Percentiles rank a stretch among this genome's conserved stretches.
phyloP scores from a whole-genome alignment of 2,113 vertebrate genomes.

The Corythoichthys haematopterus region DNA sequence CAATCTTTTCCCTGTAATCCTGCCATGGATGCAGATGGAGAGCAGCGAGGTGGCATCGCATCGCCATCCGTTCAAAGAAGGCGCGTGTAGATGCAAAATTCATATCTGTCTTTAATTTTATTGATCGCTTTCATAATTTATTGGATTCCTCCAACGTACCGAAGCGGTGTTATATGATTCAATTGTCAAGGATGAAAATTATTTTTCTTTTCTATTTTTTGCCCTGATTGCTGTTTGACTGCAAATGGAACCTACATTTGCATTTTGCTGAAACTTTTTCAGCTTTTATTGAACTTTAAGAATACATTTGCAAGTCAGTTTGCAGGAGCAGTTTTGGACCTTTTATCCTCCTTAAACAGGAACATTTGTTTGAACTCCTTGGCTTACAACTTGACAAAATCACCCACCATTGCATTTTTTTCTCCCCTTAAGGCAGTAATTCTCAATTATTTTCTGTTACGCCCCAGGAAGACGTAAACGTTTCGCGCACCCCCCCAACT shows the following conservation, averaged over 20 bases:
- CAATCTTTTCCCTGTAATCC: slow-evolving; percentile 36
- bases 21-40: slow-evolving; percentile 37
- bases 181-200: neutral
- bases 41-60: neutral
- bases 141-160: neutral
- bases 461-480: no score
- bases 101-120: slow-evolving; percentile 27
- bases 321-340: neutral
- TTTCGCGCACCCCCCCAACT: no score
- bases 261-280: neutral
- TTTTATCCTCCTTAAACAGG: no score
- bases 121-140: slow-evolving; percentile 3
- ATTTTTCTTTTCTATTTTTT: neutral
- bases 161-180: neutral
- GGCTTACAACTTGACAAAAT: no score
- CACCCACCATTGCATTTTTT: no score
- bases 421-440: no score
- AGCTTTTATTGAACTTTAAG: neutral
- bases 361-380: no score
- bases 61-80: neutral
- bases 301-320: neutral
- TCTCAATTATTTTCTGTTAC: no score
- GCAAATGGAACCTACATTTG: slow-evolving; percentile 1
- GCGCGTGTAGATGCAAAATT: neutral
- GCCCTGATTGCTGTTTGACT: neutral